Conservation (phyloP, 2,797 vertebrate species). For the Eremophila alpestris region DNA sequence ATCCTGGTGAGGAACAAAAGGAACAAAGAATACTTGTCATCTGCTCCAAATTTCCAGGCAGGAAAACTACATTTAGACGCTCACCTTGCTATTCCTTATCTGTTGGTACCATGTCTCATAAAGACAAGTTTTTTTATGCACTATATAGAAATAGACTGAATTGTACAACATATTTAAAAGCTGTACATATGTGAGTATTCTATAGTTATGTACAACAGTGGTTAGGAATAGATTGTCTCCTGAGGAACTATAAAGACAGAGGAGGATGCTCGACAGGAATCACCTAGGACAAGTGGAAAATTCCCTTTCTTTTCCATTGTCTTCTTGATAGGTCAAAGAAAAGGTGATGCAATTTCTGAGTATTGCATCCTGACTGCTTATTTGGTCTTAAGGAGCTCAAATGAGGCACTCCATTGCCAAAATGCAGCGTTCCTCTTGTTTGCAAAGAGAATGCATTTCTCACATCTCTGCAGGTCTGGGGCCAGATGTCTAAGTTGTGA, state of each 20-base stretch:
- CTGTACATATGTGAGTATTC: background rate
- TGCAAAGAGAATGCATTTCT: background rate
- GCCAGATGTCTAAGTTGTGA: background rate
- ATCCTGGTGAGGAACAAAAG: background rate
- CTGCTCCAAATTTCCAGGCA: background rate
- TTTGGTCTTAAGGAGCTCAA: background rate
- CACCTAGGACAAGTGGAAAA: background rate
- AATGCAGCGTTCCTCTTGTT: background rate
- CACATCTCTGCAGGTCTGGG: background rate
- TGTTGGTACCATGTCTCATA: background rate
- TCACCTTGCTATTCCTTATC: background rate
- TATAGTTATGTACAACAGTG: background rate
- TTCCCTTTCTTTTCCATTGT: background rate
- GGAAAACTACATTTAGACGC: background rate
- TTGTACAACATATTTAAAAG: background rate
- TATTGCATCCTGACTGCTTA: background rate
- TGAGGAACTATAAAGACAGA: background rate
- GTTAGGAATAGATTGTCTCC: background rate
- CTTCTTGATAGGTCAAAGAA: background rate
- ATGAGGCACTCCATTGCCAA: background rate
- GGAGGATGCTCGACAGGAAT: background rate
- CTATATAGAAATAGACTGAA: background rate
- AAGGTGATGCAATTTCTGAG: background rate
- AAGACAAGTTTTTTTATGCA: background rate
- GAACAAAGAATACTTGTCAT: background rate